phyloP scores from a whole-genome alignment of 2,113 vertebrate genomes.

The Pelobates fuscus region DNA sequence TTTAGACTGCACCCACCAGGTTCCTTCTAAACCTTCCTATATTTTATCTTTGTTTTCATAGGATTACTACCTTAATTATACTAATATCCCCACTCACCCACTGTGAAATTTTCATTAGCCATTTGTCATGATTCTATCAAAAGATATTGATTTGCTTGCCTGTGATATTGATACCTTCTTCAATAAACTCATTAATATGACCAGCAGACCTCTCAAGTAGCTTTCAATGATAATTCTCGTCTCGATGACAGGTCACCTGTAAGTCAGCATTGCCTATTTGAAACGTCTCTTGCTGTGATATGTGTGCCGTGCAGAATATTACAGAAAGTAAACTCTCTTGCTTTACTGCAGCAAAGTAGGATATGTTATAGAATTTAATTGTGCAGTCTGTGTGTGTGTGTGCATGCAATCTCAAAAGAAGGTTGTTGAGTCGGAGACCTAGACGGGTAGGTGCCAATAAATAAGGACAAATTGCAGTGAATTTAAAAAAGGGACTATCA shows the following conservation, averaged over 20 bases:
- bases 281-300: slow-evolving; percentile 4
- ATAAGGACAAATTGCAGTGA: too few relatives aligned
- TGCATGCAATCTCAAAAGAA: too few relatives aligned
- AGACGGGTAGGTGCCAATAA: too few relatives aligned
- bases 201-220: slow-evolving; percentile 26
- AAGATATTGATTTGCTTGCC: slow-evolving; percentile 29
- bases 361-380: too few relatives aligned
- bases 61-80: slow-evolving; percentile 43
- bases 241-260: slow-evolving; percentile 44
- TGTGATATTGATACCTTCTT: slow-evolving; percentile 46
- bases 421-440: too few relatives aligned
- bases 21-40: slow-evolving; percentile 2
- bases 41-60: slow-evolving; percentile 9
- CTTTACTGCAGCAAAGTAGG: too few relatives aligned
- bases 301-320: neutral
- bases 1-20: neutral
- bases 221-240: slow-evolving; percentile 36
- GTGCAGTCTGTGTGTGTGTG: too few relatives aligned
- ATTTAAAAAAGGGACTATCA: too few relatives aligned
- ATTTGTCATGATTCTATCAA: slow-evolving; percentile 46
- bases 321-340: neutral
- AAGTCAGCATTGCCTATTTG: neutral
- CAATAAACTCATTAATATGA: slow-evolving; percentile 48
- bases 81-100: slow-evolving; percentile 40
- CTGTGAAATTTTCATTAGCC: slow-evolving; percentile 46